These are phyloP conservation scores for Ia io DNA, from an alignment of 2,113 vertebrate genomes.

Conservation along the genomic window DNA sequence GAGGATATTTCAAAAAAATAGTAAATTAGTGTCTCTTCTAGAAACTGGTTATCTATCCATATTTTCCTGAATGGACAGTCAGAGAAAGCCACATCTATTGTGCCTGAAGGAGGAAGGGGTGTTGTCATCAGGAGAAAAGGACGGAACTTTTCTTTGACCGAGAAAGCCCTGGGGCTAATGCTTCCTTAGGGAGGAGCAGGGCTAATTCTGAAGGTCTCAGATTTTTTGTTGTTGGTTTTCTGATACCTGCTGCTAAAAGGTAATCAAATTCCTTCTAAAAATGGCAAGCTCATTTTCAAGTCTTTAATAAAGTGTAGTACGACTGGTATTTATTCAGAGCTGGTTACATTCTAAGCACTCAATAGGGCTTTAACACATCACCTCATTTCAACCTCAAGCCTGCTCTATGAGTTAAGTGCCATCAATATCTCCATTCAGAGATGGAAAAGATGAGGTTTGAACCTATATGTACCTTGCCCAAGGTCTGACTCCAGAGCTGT, in stretches of 20 bases:
- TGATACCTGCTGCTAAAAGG: background rate
- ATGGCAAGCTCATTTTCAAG: background rate
- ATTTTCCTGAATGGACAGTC: background rate
- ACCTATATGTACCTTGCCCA: background rate
- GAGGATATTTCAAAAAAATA: background rate
- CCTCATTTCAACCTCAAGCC: background rate
- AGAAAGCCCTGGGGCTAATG: background rate
- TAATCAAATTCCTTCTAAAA: slow-evolving; percentile 5
- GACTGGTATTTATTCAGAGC: background rate
- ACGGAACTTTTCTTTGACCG: background rate
- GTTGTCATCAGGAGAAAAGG: background rate
- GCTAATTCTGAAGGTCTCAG: background rate
- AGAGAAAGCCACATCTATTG: background rate
- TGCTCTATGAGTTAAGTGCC: background rate
- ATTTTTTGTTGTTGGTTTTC: background rate
- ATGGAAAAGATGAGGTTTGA: background rate
- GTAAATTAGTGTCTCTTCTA: background rate
- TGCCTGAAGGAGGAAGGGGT: background rate
- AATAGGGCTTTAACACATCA: accelerated
- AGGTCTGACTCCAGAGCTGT: background rate
- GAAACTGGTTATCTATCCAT: background rate
- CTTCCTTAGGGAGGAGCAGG: background rate
- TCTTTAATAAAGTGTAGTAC: background rate
- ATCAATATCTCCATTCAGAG: background rate
- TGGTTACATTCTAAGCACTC: background rate